Base-by-base conservation (phyloP, 1,140 invertebrate species). In the Cydia pomonella region DNA sequence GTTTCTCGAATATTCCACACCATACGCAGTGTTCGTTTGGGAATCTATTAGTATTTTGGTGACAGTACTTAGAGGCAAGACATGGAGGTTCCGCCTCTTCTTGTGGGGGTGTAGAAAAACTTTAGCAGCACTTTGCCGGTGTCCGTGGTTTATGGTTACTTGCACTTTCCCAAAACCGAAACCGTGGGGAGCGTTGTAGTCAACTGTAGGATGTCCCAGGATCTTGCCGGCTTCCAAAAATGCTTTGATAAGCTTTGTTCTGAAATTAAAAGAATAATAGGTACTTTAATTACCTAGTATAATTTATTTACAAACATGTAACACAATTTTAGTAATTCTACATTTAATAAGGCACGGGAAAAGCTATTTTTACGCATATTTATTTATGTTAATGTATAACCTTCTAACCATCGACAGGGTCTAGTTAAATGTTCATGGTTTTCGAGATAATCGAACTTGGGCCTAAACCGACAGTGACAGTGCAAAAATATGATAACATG, bases 21-120 rank as follows among this genome's bases (percentile, higher is more conserved):
- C 96, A 66, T 94, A 94, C 0, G 96, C 96, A 2, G 92, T 93
- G 79, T 95, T 95, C 0, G 94, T 94, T n/a, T 93, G 79, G 1
- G 92, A 87, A 74, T 95, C 93, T 44, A 96, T 95, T 1, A 95
- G 82, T 25, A 98, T 89, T 89, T 95, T 95, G 0, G 95, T 95
- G 0, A 94, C 96, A 73, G 90, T 91, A 10, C 93, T 91, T 50
- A 94, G 88, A 10, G 94, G 92, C 38, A 94, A 88, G 62, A 97
- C 94, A 73, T 95, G 94, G 13, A 97, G 86, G 85, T 97, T 97
- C 21, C 83, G 82, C 71, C 96, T 91, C 2, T 93, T 90, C 38
- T 94, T 90, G 2, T 95, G 90, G 29, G 83, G 95, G 88, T 84
- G 94, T 90, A 94, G 87, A 90, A 95, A 95, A 9, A 94, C 93